A percentile compares a stretch with the other conserved stretches of the same genome.
Conservation (phyloP, 2,888 invertebrate genomes). For the Brachynemurus nebulosus region DNA sequence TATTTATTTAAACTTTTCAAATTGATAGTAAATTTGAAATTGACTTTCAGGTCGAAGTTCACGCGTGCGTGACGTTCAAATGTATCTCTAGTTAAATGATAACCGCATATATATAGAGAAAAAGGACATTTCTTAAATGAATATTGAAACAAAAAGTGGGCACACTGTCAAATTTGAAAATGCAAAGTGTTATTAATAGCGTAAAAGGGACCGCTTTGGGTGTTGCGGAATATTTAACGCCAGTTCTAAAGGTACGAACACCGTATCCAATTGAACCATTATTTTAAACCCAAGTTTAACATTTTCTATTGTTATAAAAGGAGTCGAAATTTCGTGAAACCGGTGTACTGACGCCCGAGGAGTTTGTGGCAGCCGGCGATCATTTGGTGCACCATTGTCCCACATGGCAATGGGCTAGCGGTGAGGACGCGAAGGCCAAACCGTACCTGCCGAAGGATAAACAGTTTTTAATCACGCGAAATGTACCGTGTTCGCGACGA, state of each 20-base stretch:
- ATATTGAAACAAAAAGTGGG: background rate
- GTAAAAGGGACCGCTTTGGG: conserved; percentile 92
- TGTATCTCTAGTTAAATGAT: conserved; percentile 2
- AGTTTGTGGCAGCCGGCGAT: conserved; percentile 97
- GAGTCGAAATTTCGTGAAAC: conserved; percentile 96
- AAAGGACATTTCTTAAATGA: conserved; percentile 23
- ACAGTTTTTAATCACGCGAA: conserved; percentile 92
- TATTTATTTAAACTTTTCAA: too few species aligned
- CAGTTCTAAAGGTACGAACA: conserved; percentile 73
- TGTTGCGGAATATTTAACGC: conserved; percentile 92
- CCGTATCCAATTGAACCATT: background rate
- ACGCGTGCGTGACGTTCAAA: conserved; percentile 1
- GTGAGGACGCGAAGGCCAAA: conserved; percentile 80
- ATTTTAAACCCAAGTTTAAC: background rate
- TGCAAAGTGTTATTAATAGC: conserved; percentile 93
- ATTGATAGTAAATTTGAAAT: too few species aligned
- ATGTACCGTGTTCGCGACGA: conserved; percentile 91
- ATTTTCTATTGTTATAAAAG: conserved; percentile 32
- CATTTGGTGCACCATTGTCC: conserved; percentile 98
- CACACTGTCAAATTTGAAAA: conserved; percentile 27
- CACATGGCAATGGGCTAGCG: conserved; percentile 97
- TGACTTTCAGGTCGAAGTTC: conserved; percentile 1
- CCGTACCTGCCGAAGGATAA: conserved; percentile 87
- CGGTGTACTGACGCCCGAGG: conserved; percentile 96
- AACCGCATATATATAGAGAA: background rate